Percentiles rank a stretch among this genome's conserved stretches.
phyloP scores from a whole-genome alignment of 2,888 invertebrate species.

The Ametastegia equiseti region DNA sequence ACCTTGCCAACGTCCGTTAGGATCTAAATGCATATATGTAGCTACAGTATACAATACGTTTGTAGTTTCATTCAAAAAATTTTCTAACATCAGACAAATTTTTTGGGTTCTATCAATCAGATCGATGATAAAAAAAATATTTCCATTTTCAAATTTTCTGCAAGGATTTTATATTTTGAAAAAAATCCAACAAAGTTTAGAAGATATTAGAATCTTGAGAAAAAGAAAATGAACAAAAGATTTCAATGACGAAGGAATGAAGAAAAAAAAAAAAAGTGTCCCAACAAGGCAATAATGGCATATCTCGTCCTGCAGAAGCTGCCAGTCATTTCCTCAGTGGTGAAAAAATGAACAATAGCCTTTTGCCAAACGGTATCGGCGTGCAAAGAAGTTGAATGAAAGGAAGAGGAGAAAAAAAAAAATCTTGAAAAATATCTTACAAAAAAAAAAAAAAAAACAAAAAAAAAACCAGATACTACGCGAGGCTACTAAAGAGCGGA shows the following conservation, averaged over 20 bases:
- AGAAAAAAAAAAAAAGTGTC: background rate
- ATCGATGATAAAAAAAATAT: background rate
- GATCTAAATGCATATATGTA: background rate
- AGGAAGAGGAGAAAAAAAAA: no score
- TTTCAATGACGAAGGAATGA: background rate
- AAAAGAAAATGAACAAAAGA: background rate
- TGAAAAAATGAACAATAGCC: conserved; percentile 20
- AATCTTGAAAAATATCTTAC: background rate
- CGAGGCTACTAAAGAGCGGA: background rate
- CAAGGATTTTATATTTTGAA: background rate
- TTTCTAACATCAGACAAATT: background rate
- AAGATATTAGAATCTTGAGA: background rate
- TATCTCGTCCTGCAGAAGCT: conserved; percentile 20
- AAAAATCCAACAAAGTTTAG: background rate
- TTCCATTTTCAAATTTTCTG: background rate
- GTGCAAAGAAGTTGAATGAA: background rate
- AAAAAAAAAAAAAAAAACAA: background rate
- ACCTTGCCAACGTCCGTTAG: background rate
- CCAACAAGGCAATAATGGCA: background rate
- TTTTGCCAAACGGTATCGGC: conserved; percentile 29
- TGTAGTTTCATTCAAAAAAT: background rate
- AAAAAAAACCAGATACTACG: conserved; percentile 15
- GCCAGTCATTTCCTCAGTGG: conserved; percentile 35
- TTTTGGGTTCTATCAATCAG: background rate
- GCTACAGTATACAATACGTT: no score